Conservation (phyloP, 2,113 vertebrate genomes). For the Fregata magnificens region DNA sequence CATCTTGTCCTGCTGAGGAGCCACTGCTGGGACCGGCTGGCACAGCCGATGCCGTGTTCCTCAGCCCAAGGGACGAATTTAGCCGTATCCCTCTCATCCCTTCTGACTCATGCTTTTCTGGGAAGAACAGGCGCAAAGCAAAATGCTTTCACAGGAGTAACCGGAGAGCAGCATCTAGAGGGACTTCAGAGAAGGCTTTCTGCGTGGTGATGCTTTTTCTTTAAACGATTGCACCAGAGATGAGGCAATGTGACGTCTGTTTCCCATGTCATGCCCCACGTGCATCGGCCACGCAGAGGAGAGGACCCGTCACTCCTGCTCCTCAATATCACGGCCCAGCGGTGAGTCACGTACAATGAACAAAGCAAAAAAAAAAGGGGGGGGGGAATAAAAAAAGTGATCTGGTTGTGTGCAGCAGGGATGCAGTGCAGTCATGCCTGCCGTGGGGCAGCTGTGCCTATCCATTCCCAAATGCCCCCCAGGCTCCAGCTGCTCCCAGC, state of each 20-base stretch:
- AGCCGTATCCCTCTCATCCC: not conserved
- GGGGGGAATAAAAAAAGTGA: not conserved
- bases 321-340: not conserved
- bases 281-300: not conserved
- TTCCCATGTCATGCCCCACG: not conserved
- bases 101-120: slow-evolving; percentile 29
- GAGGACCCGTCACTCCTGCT: not conserved
- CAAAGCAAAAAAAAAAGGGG: not conserved
- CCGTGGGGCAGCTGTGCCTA: not conserved
- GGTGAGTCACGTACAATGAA: not conserved
- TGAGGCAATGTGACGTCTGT: not conserved
- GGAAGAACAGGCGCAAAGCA: slow-evolving; percentile 18
- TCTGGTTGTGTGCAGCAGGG: not conserved
- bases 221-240: not conserved
- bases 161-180: slow-evolving; percentile 42
- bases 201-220: not conserved
- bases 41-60: not conserved
- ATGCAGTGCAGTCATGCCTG: rapidly evolving
- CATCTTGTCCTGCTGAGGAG: not conserved
- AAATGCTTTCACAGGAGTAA: not conserved
- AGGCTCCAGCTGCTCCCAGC: not conserved
- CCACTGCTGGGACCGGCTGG: not conserved
- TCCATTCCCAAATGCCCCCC: not conserved
- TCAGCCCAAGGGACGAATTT: slow-evolving; percentile 29
- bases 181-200: not conserved